A percentile compares a stretch with the other conserved stretches of the same genome.
phyloP scores from a whole-genome alignment of 1,140 invertebrate species.

The Oncopodura yosiiana region DNA sequence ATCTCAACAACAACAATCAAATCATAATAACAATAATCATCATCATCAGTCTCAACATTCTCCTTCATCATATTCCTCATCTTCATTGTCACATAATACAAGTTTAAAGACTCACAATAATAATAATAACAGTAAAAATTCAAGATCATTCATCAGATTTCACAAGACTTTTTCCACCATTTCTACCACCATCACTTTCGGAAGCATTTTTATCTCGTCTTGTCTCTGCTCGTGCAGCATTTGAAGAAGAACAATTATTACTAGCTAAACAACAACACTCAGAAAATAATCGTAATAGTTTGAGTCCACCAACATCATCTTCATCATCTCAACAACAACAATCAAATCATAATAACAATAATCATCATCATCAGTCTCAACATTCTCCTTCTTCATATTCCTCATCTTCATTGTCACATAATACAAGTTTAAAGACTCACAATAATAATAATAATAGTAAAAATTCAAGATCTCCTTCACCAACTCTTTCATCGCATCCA shows the following conservation, averaged over 20 bases:
- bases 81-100: background rate
- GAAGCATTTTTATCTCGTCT: conserved; percentile 25
- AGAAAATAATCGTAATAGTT: background rate
- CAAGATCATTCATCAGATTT: conserved; percentile 22
- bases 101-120: background rate
- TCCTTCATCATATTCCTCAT: conserved; percentile 1
- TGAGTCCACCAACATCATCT: conserved; percentile 14
- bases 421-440: background rate
- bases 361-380: background rate
- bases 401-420: too few relatives aligned
- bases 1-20: background rate
- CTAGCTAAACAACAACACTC: background rate
- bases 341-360: background rate
- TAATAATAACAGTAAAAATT: background rate
- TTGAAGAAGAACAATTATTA: conserved; percentile 3
- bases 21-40: background rate
- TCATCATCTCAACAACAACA: conserved; percentile 1
- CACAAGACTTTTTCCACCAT: conserved; percentile 27
- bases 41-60: background rate
- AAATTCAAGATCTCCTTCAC: conserved; percentile 24
- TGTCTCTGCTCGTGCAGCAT: conserved; percentile 3
- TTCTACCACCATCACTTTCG: conserved; percentile 18
- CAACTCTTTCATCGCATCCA: conserved; percentile 7
- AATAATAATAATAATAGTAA: conserved; percentile 10
- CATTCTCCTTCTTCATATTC: background rate